Percentiles rank a stretch among this genome's conserved stretches.
These are phyloP conservation scores for Alentia gelatinosa DNA, from an alignment of 2,888 invertebrate genomes.

Conservation along the genomic window DNA sequence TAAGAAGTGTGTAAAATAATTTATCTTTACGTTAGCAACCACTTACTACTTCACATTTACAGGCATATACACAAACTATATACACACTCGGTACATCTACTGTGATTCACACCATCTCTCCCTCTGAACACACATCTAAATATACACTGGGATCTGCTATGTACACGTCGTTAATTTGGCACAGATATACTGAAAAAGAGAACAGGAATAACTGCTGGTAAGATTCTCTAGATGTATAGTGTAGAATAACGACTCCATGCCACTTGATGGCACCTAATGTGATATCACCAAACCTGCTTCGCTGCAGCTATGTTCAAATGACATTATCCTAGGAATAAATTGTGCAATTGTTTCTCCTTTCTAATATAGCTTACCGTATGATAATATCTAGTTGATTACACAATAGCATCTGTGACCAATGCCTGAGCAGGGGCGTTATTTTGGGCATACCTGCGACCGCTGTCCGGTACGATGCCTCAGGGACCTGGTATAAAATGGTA, in stretches of 20 bases:
- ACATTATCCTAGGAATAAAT: background rate
- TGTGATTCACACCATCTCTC: background rate
- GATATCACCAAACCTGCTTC: background rate
- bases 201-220: background rate
- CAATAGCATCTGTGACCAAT: too few species aligned
- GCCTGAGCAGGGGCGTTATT: too few species aligned
- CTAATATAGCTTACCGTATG: background rate
- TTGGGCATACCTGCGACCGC: too few species aligned
- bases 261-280: background rate
- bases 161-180: conserved; percentile 18
- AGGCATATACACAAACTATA: conserved; percentile 13
- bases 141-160: conserved; percentile 18
- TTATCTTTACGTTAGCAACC: background rate
- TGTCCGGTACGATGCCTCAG: too few species aligned
- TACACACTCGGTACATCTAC: background rate
- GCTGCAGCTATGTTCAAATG: background rate
- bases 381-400: too few species aligned
- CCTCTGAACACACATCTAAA: background rate
- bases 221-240: background rate
- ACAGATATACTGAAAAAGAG: conserved; percentile 19
- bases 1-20: background rate
- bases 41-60: conserved; percentile 21
- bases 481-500: too few species aligned
- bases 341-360: background rate
- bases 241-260: background rate